Conservation (phyloP, 2,888 invertebrate species). For the Incurvaria masculella region DNA sequence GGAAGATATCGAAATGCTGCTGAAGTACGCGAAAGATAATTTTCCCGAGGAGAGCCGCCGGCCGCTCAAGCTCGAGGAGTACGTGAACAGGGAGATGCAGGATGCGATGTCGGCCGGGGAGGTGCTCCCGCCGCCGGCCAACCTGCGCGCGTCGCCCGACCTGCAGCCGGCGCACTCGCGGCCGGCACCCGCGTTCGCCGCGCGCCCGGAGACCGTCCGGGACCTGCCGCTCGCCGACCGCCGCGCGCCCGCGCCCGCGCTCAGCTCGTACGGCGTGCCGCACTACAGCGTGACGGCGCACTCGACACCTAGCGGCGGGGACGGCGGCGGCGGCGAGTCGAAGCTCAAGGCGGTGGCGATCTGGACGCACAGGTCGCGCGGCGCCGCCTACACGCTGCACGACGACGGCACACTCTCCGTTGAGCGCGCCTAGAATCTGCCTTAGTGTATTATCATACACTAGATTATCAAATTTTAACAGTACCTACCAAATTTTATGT, state of each 20-base stretch:
- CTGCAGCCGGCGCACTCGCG: too few relatives aligned
- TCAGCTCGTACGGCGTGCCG: conserved; percentile 44
- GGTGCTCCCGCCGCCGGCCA: too few relatives aligned
- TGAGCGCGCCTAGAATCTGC: conserved; percentile 22
- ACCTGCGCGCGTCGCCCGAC: too few relatives aligned
- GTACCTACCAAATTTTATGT: too few relatives aligned
- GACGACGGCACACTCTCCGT: conserved; percentile 39
- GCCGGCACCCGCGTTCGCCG: conserved; percentile 42
- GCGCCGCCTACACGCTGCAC: conserved; percentile 42
- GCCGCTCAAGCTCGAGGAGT: too few relatives aligned
- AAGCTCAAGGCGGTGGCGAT: conserved; percentile 43
- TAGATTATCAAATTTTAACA: too few relatives aligned
- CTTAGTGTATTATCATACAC: too few relatives aligned
- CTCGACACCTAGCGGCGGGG: neutral
- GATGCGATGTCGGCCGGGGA: too few relatives aligned
- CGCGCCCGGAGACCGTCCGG: conserved; percentile 37
- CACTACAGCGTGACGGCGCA: conserved; percentile 40
- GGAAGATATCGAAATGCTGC: too few relatives aligned
- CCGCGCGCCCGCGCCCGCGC: conserved; percentile 34
- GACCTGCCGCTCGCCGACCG: conserved; percentile 41
- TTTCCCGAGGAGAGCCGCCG: too few relatives aligned
- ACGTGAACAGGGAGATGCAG: too few relatives aligned
- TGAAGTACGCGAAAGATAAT: too few relatives aligned
- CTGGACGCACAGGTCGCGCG: conserved; percentile 43
- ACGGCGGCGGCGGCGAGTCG: conserved; percentile 35